Evolutionary conservation across 2,113 vertebrate genomes (phyloP).

Genomic region (Panthera uncia): DNA sequence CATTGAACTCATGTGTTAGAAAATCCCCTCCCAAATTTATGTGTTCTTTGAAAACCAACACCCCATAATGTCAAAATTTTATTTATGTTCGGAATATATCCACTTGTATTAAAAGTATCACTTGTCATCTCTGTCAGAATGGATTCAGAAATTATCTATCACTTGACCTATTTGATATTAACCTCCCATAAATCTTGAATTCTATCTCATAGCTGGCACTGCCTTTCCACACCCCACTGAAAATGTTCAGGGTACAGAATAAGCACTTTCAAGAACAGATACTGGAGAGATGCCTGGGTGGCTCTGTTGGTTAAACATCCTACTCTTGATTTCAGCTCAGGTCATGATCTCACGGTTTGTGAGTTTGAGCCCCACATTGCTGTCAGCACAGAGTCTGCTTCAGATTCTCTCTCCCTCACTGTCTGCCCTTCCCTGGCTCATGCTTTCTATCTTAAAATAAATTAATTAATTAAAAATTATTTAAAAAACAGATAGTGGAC

Average conservation of each 20-base stretch:
- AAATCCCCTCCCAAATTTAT: slow-evolving; percentile 50
- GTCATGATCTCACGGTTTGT: too few relatives aligned
- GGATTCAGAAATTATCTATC: slow-evolving; percentile 63
- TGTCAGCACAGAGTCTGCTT: too few relatives aligned
- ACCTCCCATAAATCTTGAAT: slow-evolving; percentile 55
- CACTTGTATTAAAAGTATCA: slow-evolving; percentile 39
- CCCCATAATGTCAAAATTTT: slow-evolving; percentile 38
- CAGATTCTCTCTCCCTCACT: too few relatives aligned
- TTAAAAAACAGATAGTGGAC: not conserved
- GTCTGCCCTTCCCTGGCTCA: too few relatives aligned
- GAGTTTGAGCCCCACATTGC: too few relatives aligned
- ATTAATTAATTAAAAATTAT: too few relatives aligned
- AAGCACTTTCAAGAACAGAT: not conserved
- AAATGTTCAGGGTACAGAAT: not conserved
- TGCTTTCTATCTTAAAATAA: too few relatives aligned
- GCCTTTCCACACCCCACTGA: not conserved
- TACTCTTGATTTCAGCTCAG: too few relatives aligned
- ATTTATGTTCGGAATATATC: slow-evolving; percentile 50
- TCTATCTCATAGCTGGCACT: not conserved
- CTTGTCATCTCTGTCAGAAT: slow-evolving; percentile 57
- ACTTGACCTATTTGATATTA: slow-evolving; percentile 60
- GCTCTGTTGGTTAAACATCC: too few relatives aligned
- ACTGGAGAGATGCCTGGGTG: not conserved
- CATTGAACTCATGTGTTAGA: not conserved
- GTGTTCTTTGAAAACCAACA: slow-evolving; percentile 59